Evolutionary conservation across 1,140 invertebrate genomes (phyloP).

Genomic region (Monomorium pharaonis): DNA sequence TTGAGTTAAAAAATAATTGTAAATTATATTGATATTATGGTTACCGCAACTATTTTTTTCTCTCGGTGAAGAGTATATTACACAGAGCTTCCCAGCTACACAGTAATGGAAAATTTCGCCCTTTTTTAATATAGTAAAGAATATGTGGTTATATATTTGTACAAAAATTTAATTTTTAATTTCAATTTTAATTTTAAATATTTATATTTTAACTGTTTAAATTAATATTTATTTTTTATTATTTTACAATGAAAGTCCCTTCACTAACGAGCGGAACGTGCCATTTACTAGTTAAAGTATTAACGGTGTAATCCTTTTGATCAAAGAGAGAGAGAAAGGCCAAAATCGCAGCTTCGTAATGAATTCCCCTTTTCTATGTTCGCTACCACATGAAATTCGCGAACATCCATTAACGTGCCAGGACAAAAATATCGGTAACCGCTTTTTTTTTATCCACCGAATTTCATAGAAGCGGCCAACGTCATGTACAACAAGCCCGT

Average conservation of each 20-base stretch:
- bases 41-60: too few species aligned
- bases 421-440: constrained; percentile 38
- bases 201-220: background rate
- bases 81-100: too few species aligned
- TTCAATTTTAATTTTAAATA: too few species aligned
- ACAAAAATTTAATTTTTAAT: too few species aligned
- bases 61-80: too few species aligned
- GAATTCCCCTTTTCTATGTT: background rate
- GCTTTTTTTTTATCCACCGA: constrained; percentile 38
- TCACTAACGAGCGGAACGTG: constrained; percentile 23
- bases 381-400: background rate
- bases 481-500: background rate
- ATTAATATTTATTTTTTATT: background rate
- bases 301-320: background rate
- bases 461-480: background rate
- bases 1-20: too few species aligned
- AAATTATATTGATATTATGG: too few species aligned
- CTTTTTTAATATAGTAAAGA: too few species aligned
- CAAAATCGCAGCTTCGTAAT: constrained; percentile 9
- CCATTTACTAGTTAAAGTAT: constrained; percentile 19
- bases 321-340: background rate
- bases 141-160: too few species aligned
- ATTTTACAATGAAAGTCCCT: background rate
- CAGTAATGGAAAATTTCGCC: too few species aligned
- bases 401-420: constrained; percentile 30